phyloP scores from a whole-genome alignment of 1,140 invertebrate genomes.

The Ephestia elutella region DNA sequence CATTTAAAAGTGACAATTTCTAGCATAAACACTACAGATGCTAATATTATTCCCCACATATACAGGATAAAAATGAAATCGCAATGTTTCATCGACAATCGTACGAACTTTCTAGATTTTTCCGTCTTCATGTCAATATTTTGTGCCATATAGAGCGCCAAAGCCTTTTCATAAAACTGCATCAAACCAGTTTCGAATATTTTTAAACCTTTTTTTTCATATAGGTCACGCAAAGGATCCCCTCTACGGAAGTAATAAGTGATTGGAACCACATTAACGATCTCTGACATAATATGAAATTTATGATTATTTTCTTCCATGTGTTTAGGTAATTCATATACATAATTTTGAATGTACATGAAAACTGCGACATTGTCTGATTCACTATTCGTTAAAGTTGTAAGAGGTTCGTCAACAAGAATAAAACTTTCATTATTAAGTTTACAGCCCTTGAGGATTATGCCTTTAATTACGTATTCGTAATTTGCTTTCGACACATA shows the following conservation, averaged over 20 bases:
- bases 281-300: neutral
- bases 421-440: neutral
- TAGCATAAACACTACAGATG: neutral
- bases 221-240: neutral
- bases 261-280: neutral
- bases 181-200: neutral
- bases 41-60: neutral
- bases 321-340: neutral
- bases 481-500: neutral
- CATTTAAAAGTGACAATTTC: neutral
- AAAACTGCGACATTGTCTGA: conserved; percentile 1
- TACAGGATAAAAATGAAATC: neutral
- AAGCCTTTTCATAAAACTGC: neutral
- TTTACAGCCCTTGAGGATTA: neutral
- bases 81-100: neutral
- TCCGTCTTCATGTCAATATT: neutral
- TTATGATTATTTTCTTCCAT: neutral
- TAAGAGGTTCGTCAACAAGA: neutral
- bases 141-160: neutral
- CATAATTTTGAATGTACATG: neutral
- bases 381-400: neutral
- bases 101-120: neutral
- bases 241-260: neutral
- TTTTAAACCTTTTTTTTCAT: neutral
- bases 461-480: neutral